Evolutionary conservation across 2,888 invertebrate species (phyloP), one percentile per base, ranked within the genome.

Genomic region (Caenorhabditis parvicauda): DNA sequence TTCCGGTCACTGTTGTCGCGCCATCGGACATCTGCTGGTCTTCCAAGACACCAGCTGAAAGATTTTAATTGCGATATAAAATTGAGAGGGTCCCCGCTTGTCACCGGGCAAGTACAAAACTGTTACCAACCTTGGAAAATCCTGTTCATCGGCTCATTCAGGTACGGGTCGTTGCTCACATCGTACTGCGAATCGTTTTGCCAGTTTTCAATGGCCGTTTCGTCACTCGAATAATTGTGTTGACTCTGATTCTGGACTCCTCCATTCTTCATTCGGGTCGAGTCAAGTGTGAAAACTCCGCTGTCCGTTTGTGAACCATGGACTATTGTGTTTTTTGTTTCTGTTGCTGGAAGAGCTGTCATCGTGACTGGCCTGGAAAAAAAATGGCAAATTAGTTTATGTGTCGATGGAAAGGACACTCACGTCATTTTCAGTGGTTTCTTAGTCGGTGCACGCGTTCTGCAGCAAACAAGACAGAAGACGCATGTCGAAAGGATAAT

Each of bases 301-400:
- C 70, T 70, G 42, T 75, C 75, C 17, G 74, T 64, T 32, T 72
- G 67, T 14, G 73, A 74, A 21, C 75, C 74, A 43, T 75, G 71
- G 9, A 67, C 59, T 17, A 64, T 54, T 5, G 69, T 56, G 35
- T 73, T 72, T 49, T 75, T 75, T 14, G 67, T 56, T 21, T 60
- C 64, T 24, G 51, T 32, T n/a, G 55, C 45, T 14, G 68, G 67
- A 44, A 72, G 59, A 0, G 59, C 54, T 1, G 62, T 46, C 9
- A 59, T 29, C 3, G 57, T 50, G 2, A 49, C 47, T 1, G 54
- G 47, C 28, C 63, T 59, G 50, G 49, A 41, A 41, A 6, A 29
- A 37, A 17, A 5, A 4, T 12, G 28, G n/a, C 35, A 35, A 19
- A 4, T 7, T 32, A 17, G 37, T 41, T 21, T 24, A 14, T 12